These are phyloP conservation scores for Odontesthes bonariensis DNA, from an alignment of 2,113 vertebrate species.

Conservation along the genomic window DNA sequence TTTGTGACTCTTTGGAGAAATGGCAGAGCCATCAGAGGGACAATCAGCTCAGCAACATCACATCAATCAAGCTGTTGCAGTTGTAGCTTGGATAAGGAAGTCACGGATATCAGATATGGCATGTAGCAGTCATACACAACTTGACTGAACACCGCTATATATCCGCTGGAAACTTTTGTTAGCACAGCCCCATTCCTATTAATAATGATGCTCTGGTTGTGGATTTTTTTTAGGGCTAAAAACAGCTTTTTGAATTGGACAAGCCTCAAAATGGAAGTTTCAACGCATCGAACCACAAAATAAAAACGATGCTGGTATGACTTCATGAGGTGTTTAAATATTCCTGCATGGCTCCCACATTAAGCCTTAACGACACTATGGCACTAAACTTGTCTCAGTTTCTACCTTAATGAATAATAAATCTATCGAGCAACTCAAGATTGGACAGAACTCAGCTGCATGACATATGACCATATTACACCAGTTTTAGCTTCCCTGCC, in stretches of 20 bases:
- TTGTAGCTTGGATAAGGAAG: neutral
- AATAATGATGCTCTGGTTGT: neutral
- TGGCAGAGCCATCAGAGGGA: neutral
- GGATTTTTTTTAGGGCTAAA: too few species aligned
- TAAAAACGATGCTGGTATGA: neutral
- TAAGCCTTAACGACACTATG: too few species aligned
- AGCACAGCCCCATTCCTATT: too few species aligned
- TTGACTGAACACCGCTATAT: neutral
- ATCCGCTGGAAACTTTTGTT: neutral
- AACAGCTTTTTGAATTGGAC: too few species aligned
- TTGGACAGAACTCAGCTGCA: too few species aligned
- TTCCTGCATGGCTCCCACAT: too few species aligned
- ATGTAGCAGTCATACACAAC: neutral
- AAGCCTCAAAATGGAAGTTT: neutral
- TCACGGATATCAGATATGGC: neutral
- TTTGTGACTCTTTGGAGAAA: constrained; percentile 5
- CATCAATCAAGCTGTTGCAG: constrained; percentile 1
- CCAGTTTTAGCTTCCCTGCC: too few species aligned
- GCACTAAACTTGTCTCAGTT: too few species aligned
- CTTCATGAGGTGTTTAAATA: neutral
- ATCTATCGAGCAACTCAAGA: too few species aligned
- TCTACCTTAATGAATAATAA: too few species aligned
- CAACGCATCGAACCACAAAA: neutral
- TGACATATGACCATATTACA: too few species aligned
- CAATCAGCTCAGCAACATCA: neutral